phyloP scores from a whole-genome alignment of 2,113 vertebrate genomes.

The Rhodinocichla rosea region DNA sequence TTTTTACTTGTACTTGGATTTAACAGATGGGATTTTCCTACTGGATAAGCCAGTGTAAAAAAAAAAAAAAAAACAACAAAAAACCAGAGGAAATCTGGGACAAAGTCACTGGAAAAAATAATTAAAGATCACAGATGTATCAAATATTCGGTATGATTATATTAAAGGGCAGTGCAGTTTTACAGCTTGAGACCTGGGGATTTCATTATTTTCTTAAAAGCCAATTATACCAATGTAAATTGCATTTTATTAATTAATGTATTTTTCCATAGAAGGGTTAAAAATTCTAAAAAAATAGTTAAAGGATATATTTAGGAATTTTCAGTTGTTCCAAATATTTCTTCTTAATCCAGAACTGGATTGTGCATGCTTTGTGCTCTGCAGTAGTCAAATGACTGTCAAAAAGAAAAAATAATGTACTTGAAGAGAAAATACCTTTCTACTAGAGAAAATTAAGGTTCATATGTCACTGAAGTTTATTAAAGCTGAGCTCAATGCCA shows the following conservation, averaged over 20 bases:
- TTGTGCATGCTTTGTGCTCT: neutral
- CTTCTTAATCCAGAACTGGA: neutral
- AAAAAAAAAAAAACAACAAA: neutral
- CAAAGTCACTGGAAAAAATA: neutral
- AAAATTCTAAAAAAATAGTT: neutral
- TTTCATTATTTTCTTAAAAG: neutral
- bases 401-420: neutral
- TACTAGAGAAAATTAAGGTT: neutral
- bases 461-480: conserved; percentile 12
- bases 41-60: neutral
- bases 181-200: neutral
- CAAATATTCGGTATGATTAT: neutral
- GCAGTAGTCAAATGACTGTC: conserved; percentile 6
- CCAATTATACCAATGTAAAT: neutral
- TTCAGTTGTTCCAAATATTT: neutral
- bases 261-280: neutral
- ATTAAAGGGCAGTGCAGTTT: neutral
- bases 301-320: neutral
- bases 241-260: neutral
- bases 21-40: neutral
- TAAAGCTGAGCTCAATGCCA: conserved; percentile 23
- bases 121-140: neutral
- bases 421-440: neutral
- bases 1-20: neutral
- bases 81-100: neutral